Evolutionary conservation across 2,113 vertebrate species (phyloP), one percentile per base, ranked within the genome.

Genomic region (Eublepharis macularius): DNA sequence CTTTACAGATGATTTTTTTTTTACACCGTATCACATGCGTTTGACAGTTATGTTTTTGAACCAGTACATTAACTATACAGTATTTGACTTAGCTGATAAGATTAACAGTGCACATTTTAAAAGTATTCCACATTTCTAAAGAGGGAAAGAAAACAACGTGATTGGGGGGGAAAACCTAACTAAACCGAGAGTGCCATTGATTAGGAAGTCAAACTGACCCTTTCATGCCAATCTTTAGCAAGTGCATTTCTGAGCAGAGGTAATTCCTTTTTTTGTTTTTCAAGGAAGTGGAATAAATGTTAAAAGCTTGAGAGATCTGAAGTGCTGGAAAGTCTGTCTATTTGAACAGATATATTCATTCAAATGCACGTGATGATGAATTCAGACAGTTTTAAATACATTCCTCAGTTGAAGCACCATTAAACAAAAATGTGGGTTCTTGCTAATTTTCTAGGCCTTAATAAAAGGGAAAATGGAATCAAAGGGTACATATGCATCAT

Each of bases 341-440:
- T 87, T 91, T 88, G 60, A 63, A 26, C 60, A 87, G 91, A 91
- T 89, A 94, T 86, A 92, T 91, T 29, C 26, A 63, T 24, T 60
- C 57, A 29, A 63, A 91, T 93, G 90, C 92, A 89, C 81, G 10
- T 79, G 88, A 86, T 81, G 49, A 90, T 92, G 92, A 94, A 90
- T 81, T 87, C 2, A 39, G 85, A 91, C 80, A 88, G 47, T 83
- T 54, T 91, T 88, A 93, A 95, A 94, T 93, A 95, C 93, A 95
- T 95, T 95, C 94, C 88, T 93, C 86, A 85, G 92, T 91, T 91
- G 90, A 94, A 95, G 94, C 94, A 94, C 94, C 93, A 94, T 93
- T 93, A 85, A 94, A 94, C 91, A 91, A 93, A 92, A 90, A 90
- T 49, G 69, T 88, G 88, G 82, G 79, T 86, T 91, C 76, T 90